Evolutionary conservation across 2,113 vertebrate species (phyloP), one percentile per base, ranked within the genome.

Genomic region (Colaptes auratus): DNA sequence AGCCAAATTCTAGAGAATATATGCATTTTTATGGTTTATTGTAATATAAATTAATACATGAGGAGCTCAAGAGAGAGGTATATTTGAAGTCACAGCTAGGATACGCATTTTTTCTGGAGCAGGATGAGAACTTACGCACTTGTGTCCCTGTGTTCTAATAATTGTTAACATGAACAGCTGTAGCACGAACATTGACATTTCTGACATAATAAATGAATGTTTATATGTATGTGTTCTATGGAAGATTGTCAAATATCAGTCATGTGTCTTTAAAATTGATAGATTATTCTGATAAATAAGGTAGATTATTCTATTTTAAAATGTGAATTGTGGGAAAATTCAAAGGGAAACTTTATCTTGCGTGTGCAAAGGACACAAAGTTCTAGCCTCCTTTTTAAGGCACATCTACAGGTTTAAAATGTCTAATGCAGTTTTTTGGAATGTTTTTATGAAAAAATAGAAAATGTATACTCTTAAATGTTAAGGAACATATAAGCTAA

Each of bases 1-100:
- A 83, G 93, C 72, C 85, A 93, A 77, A 31, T 82, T 79, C 33
- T 71, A 46, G 31, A 31, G 52, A 90, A 95, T 96, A 91, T 83
- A 89, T 71, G 58, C 33, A 50, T 15, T 92, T 33, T 75, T 93
- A 59, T 83, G 60, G 82, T 86, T 89, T 44, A 71, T 69, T 88
- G 85, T 86, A 93, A 74, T 91, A 83, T 88, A 82, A 80, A 52
- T 89, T 82, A 83, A 81, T 79, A 73, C 5, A 88, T 48, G 28
- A 76, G 58, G 77, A 92, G 19, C 72, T 75, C 82, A 82, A 78
- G 89, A 92, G 42, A 81, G 72, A 92, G 81, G 53, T 94, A 78
- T 86, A 88, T 91, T 88, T 94, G 82, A 70, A 86, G 80, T 89
- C 16, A 39, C n/a, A 81, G 56, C 48, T 80, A 91, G n/a, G 33